These are phyloP conservation scores for Zoanthus gigantus DNA, from an alignment of 92 coral and sea anemone species.

Conservation along the genomic window DNA sequence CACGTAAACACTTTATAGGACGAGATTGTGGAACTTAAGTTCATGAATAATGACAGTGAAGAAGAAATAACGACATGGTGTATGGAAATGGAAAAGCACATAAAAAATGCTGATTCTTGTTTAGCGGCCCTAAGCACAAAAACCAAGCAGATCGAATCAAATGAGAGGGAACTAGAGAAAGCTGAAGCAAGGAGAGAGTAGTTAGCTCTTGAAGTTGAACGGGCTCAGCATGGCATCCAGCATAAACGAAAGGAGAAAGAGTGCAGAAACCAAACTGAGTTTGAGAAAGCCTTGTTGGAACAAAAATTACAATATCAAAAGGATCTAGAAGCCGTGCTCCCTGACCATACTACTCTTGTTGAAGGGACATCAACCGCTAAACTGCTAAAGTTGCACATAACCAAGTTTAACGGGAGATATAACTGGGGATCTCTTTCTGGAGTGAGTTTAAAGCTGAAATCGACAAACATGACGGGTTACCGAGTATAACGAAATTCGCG, in stretches of 20 bases:
- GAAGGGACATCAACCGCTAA: conserved; percentile 21
- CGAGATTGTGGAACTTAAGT: conserved; percentile 41
- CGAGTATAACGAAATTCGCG: conserved; percentile 27
- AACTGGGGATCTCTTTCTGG: conserved; percentile 36
- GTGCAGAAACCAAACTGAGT: conserved; percentile 5
- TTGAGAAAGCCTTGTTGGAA: conserved; percentile 36
- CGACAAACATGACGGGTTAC: conserved; percentile 9
- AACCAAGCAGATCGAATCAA: background rate
- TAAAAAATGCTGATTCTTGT: conserved; percentile 18
- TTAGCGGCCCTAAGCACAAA: background rate
- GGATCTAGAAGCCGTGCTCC: conserved; percentile 23
- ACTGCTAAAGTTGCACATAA: conserved; percentile 31
- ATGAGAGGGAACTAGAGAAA: conserved; percentile 1
- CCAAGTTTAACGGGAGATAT: conserved; percentile 32
- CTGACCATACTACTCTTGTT: conserved; percentile 14
- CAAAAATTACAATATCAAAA: conserved; percentile 29
- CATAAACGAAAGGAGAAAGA: conserved; percentile 11
- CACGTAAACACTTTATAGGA: conserved; percentile 25
- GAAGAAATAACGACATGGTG: conserved; percentile 36
- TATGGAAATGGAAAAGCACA: conserved; percentile 19
- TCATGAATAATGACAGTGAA: conserved; percentile 31
- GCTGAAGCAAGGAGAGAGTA: conserved; percentile 5
- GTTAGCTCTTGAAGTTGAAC: conserved; percentile 20
- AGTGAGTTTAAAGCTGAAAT: conserved; percentile 27
- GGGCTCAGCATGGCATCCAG: conserved; percentile 12